Conservation (phyloP, 2,888 invertebrate species). For the Boloria euphrosyne region DNA sequence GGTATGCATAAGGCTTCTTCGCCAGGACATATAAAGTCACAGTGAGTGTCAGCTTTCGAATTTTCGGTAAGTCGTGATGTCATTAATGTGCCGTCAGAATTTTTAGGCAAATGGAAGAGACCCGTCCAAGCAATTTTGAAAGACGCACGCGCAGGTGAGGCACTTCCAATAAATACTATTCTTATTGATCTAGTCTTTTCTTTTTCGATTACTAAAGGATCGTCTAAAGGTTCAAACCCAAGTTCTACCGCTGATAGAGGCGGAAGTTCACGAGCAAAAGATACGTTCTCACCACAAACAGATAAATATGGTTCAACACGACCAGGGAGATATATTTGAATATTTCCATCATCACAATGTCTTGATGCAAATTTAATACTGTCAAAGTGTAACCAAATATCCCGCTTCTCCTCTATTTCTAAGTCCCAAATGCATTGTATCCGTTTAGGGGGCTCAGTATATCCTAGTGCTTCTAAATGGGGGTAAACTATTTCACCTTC, state of each 20-base stretch:
- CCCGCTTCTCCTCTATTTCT: slow-evolving; percentile 90
- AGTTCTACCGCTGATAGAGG: slow-evolving; percentile 90
- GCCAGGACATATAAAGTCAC: slow-evolving; percentile 94
- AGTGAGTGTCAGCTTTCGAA: slow-evolving; percentile 52
- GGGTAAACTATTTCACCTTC: slow-evolving; percentile 95
- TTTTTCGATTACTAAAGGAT: slow-evolving; percentile 82
- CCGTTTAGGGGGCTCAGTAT: slow-evolving; percentile 85
- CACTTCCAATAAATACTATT: slow-evolving; percentile 88
- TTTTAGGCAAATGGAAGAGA: slow-evolving; percentile 91
- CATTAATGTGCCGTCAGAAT: slow-evolving; percentile 90
- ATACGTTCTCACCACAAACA: slow-evolving; percentile 93
- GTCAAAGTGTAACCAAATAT: slow-evolving; percentile 93
- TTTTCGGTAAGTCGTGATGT: slow-evolving; percentile 88
- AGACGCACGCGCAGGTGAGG: slow-evolving; percentile 91
- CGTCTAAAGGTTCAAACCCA: slow-evolving; percentile 82
- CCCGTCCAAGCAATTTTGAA: slow-evolving; percentile 96
- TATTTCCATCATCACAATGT: slow-evolving; percentile 92
- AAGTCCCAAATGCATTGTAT: slow-evolving; percentile 92
- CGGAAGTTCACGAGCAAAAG: slow-evolving; percentile 89
- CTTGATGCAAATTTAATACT: slow-evolving; percentile 92
- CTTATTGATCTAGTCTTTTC: slow-evolving; percentile 85
- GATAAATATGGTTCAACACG: slow-evolving; percentile 89
- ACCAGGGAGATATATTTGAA: slow-evolving; percentile 90
- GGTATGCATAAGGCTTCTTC: slow-evolving; percentile 92
- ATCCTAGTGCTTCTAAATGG: slow-evolving; percentile 89